A percentile compares a stretch with the other conserved stretches of the same genome.
These are phyloP conservation scores for Haliclona indistincta DNA, from an alignment of 37 sponge, comb jelly and placozoan species.

Conservation along the genomic window DNA sequence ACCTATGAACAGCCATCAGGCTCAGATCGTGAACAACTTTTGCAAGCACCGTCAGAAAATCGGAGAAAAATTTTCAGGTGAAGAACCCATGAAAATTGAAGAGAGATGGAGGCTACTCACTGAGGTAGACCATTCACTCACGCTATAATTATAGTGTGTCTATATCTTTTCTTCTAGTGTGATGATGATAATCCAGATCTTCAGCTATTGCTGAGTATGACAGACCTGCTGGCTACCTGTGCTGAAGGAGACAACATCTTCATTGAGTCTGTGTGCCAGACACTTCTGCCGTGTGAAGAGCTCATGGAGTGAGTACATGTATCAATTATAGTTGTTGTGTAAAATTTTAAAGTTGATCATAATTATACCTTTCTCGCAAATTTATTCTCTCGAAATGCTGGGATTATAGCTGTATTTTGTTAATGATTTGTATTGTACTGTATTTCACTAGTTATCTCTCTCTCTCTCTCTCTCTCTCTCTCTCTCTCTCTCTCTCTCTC, in stretches of 20 bases:
- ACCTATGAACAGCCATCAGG: slow-evolving; percentile 70
- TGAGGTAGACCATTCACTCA: slow-evolving; percentile 9
- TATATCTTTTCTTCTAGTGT: background rate
- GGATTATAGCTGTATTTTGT: too few relatives aligned
- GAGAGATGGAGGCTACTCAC: slow-evolving; percentile 7
- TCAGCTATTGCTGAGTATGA: slow-evolving; percentile 36
- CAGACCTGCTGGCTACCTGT: slow-evolving; percentile 78
- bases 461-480: slow-evolving; percentile 17
- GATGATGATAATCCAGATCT: slow-evolving; percentile 22
- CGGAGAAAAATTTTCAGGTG: slow-evolving; percentile 34
- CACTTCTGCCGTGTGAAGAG: background rate
- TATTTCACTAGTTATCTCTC: too few relatives aligned
- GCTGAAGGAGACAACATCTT: slow-evolving; percentile 73
- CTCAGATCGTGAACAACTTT: slow-evolving; percentile 54
- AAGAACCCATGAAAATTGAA: slow-evolving; percentile 14
- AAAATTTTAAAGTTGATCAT: too few relatives aligned
- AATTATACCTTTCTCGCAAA: too few relatives aligned
- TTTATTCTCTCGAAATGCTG: too few relatives aligned
- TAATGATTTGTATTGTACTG: too few relatives aligned
- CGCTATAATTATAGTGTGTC: too few relatives aligned
- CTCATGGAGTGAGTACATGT: background rate
- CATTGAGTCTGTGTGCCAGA: slow-evolving; percentile 84
- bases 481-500: slow-evolving; percentile 17
- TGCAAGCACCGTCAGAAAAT: slow-evolving; percentile 50
- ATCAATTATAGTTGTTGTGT: too few relatives aligned